phyloP scores from a whole-genome alignment of 2,113 vertebrate genomes.

The Caranx ignobilis region DNA sequence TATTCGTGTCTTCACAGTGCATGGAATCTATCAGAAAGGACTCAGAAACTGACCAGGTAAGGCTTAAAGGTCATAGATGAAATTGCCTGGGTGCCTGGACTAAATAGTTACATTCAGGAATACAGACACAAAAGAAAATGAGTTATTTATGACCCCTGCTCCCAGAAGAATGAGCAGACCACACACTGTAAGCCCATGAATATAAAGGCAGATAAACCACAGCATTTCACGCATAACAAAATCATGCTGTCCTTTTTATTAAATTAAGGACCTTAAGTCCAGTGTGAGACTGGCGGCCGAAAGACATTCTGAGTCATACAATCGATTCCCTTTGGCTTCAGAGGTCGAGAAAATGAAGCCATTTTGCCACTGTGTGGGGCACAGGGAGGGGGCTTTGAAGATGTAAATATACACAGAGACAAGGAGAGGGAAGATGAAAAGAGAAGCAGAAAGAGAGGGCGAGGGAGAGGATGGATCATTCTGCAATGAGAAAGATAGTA shows the following conservation, averaged over 20 bases:
- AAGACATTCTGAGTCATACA: constrained; percentile 53
- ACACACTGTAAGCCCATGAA: constrained; percentile 52
- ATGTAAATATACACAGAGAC: constrained; percentile 57
- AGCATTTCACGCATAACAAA: constrained; percentile 68
- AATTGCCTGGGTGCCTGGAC: constrained; percentile 35
- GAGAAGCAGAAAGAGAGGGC: constrained; percentile 7
- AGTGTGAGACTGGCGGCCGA: constrained; percentile 42
- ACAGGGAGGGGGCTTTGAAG: constrained; percentile 33
- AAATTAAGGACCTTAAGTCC: constrained; percentile 66
- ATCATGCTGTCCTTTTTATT: constrained; percentile 70
- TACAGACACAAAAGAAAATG: constrained; percentile 65
- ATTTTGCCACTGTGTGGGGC: constrained; percentile 33
- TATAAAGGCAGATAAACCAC: constrained; percentile 64
- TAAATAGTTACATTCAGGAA: constrained; percentile 58
- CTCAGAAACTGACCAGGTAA: constrained; percentile 20
- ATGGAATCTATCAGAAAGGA: constrained; percentile 37
- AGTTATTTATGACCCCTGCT: constrained; percentile 72
- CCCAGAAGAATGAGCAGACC: constrained; percentile 32
- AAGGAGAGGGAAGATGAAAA: constrained; percentile 13
- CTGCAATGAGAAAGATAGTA: constrained; percentile 56
- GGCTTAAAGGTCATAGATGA: constrained; percentile 67
- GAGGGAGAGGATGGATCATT: constrained; percentile 29
- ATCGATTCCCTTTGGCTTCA: constrained; percentile 68
- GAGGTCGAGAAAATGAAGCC: constrained; percentile 58
- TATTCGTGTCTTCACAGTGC: constrained; percentile 18